phyloP scores from a whole-genome alignment of 2,797 vertebrate species.

The Enteromius thamalakanensis region DNA sequence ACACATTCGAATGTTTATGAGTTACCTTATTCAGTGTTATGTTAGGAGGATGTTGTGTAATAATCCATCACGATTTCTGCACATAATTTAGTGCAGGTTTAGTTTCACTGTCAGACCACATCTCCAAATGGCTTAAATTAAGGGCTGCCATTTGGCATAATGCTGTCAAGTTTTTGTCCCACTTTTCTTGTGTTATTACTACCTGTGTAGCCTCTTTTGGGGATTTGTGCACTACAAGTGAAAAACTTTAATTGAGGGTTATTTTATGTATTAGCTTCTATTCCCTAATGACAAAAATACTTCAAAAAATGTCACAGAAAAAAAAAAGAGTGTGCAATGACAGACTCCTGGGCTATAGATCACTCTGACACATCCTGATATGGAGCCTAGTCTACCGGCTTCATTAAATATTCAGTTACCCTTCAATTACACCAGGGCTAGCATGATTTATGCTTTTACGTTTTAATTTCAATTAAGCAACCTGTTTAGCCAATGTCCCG shows the following conservation, averaged over 20 bases:
- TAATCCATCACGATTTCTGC: slow-evolving; percentile 22
- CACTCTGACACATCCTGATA: slow-evolving; percentile 63
- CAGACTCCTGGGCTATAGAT: slow-evolving; percentile 60
- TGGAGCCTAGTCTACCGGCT: slow-evolving; percentile 51
- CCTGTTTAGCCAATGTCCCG: slow-evolving; percentile 71
- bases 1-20: slow-evolving; percentile 26
- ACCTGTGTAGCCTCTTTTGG: not conserved
- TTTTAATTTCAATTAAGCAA: slow-evolving; percentile 81
- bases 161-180: slow-evolving; percentile 18
- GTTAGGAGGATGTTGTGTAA: slow-evolving; percentile 33
- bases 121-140: slow-evolving; percentile 17
- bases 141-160: not conserved
- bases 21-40: not conserved
- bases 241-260: slow-evolving; percentile 21
- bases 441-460: slow-evolving; percentile 79
- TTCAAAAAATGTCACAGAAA: not conserved
- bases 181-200: slow-evolving; percentile 18
- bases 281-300: not conserved
- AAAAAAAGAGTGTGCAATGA: slow-evolving; percentile 33
- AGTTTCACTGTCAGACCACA: slow-evolving; percentile 12
- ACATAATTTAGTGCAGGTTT: slow-evolving; percentile 7
- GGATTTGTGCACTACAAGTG: slow-evolving; percentile 1
- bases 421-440: slow-evolving; percentile 76
- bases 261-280: slow-evolving; percentile 15
- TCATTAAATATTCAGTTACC: slow-evolving; percentile 66